Base-by-base conservation (phyloP, 2,888 invertebrate genomes). In the Acleris laterana region DNA sequence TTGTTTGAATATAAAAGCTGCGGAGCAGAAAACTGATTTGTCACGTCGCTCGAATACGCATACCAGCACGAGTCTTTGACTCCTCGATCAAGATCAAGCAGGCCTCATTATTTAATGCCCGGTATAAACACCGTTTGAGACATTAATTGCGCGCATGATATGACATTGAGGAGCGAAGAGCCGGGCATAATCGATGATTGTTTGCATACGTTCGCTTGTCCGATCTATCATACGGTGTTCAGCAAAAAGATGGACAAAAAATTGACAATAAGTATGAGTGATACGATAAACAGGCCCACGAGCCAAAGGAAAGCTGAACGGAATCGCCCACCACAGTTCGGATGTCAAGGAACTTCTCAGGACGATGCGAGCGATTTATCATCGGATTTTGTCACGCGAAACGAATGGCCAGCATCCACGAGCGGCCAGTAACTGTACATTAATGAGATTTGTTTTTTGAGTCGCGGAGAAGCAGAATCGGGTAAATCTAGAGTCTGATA, bases 321-420 rank as follows among this genome's bases (percentile, higher is more conserved):
- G 67, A 70, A 74, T 78, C 79, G 78, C 78, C 78, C 78, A 80
- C 77, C 70, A 73, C 72, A 72, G 70, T 77, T 78, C 71, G 72
- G 77, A 83, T 79, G 83, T 86, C 85, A 82, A 84, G 75, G 80
- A 85, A 81, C 84, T 80, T 78, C 78, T 78, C 74, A 80, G 79
- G 80, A 82, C 78, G 76, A 78, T 74, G 80, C 74, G 76, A 71
- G 81, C 78, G 80, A 91, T 90, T 83, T 81, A 89, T 91, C 89
- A 88, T 83, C 76, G 55, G 82, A 88, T 88, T 89, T 89, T 89
- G 85, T 84, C 80, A 74, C 78, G 73, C 69, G 70, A 71, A 78
- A 81, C 75, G 71, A 80, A 80, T 80, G 80, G 77, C 76, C 77
- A 75, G 75, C 77, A 76, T 75, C 79, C 73, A 72, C 74, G 71